Evolutionary conservation across 2,888 invertebrate species (phyloP), one percentile per base, ranked within the genome.

Genomic region (Acheta domesticus): DNA sequence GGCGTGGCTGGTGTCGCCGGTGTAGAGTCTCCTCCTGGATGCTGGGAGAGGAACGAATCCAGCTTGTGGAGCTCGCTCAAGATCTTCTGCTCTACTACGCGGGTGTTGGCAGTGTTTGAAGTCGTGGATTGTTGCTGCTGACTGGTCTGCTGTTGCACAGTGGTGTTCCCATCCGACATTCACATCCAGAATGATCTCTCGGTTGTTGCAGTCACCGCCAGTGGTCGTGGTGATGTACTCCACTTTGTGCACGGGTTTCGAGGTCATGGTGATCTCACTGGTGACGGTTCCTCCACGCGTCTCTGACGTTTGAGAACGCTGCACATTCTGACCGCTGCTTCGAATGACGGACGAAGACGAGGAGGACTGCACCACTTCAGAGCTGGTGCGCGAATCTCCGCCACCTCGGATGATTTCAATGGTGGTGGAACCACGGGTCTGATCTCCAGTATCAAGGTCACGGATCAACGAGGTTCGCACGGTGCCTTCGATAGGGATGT

Each of bases 21-120:
- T 14, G 83, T 83, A 12, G 84, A 83, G 12, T 77, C 79, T 48
- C 74, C 74, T 48, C 77, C 76, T 11, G 80, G 79, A 23, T 80
- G 77, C 5, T 84, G 83, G 0, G 83, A 83, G 12, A 85, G 79
- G 80, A 84, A 85, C 0, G 84, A 83, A 78, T 85, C 85, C 1
- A 85, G 91, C 89, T 87, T 91, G 90, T 75, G 92, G 91, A 85
- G 91, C 91, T 80, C 92, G 89, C 85, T 92, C 91, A 78, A 91
- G 90, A 85, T 91, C 89, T 83, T 91, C 89, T 79, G 91, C 89
- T 88, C 80, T 90, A 86, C 83, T 89, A 78, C 73, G n/a, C 62
- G 62, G n/a, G 20, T 80, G 23, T 49, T 81, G 14, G 74, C 49
- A 23, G n/a, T 79, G 62, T 23, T 62, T 2, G 62, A n/a, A 19